These are phyloP conservation scores for Brenthis daphne DNA, from an alignment of 2,888 invertebrate genomes.

Conservation along the genomic window DNA sequence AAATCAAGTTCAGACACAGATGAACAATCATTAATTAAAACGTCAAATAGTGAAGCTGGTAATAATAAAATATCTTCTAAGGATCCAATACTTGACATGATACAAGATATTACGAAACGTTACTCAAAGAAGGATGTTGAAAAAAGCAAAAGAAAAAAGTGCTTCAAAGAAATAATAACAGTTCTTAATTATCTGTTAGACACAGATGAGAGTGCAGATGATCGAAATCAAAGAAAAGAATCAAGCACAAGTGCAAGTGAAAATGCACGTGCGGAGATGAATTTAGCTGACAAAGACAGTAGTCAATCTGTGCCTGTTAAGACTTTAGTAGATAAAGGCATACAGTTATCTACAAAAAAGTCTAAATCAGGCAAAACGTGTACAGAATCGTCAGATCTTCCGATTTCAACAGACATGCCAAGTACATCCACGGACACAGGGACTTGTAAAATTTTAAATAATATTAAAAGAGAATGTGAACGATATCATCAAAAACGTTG, in stretches of 20 bases:
- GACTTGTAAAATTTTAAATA: conserved; percentile 67
- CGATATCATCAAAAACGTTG: conserved; percentile 68
- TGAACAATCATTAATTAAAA: conserved; percentile 31
- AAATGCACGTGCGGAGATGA: conserved; percentile 14
- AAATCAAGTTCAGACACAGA: conserved; percentile 31
- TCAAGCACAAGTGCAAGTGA: conserved; percentile 30
- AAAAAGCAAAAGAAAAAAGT: conserved; percentile 65
- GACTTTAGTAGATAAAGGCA: conserved; percentile 53
- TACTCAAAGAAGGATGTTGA: conserved; percentile 66
- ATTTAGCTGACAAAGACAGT: conserved; percentile 34
- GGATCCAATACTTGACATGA: conserved; percentile 63
- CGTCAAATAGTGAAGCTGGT: conserved; percentile 40
- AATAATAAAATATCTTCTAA: conserved; percentile 37
- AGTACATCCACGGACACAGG: conserved; percentile 67
- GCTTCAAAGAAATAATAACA: conserved; percentile 69
- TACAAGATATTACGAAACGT: conserved; percentile 70
- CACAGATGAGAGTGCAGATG: conserved; percentile 63
- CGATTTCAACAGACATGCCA: conserved; percentile 60
- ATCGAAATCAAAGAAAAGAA: conserved; percentile 35
- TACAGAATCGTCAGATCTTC: conserved; percentile 60
- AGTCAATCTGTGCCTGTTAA: conserved; percentile 33
- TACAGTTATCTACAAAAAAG: conserved; percentile 54
- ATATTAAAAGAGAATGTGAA: conserved; percentile 72
- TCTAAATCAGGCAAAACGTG: conserved; percentile 45
- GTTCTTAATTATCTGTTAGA: conserved; percentile 70